Conservation (phyloP, 2,888 invertebrate species). For the Incurvaria masculella region DNA sequence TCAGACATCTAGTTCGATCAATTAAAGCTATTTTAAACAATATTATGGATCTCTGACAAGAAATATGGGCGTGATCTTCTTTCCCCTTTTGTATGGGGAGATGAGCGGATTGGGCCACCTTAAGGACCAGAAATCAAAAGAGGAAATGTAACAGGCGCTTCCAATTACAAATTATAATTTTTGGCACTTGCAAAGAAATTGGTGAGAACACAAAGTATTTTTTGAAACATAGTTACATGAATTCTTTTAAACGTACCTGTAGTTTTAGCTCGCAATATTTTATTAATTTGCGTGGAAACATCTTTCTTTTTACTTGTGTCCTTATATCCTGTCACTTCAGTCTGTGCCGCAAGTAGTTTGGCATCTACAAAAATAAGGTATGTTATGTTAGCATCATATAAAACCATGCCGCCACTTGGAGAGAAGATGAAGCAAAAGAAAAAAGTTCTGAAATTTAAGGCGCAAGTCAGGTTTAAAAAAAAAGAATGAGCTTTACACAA, state of each 20-base stretch:
- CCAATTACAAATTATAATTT: conserved; percentile 4
- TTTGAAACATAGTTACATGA: conserved; percentile 3
- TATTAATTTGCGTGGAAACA: conserved; percentile 39
- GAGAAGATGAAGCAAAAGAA: no score
- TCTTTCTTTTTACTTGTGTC: conserved; percentile 25
- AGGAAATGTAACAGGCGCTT: not conserved
- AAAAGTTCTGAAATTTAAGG: no score
- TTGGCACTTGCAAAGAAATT: conserved; percentile 1
- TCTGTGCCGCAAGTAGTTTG: conserved; percentile 41
- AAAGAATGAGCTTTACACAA: not conserved
- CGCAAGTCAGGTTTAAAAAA: conserved; percentile 1
- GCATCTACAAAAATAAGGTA: no score
- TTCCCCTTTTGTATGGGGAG: no score
- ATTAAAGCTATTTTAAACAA: no score
- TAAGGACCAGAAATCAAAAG: no score
- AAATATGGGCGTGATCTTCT: no score
- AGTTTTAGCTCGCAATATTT: conserved; percentile 22
- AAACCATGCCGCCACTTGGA: no score
- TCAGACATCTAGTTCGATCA: no score
- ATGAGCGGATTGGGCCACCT: no score
- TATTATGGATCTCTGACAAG: no score
- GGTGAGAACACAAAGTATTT: not conserved
- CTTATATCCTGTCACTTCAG: conserved; percentile 30
- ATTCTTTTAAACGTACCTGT: conserved; percentile 33
- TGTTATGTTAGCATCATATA: no score